Evolutionary conservation across 2,797 vertebrate genomes (phyloP).

Genomic region (Cuniculus paca): DNA sequence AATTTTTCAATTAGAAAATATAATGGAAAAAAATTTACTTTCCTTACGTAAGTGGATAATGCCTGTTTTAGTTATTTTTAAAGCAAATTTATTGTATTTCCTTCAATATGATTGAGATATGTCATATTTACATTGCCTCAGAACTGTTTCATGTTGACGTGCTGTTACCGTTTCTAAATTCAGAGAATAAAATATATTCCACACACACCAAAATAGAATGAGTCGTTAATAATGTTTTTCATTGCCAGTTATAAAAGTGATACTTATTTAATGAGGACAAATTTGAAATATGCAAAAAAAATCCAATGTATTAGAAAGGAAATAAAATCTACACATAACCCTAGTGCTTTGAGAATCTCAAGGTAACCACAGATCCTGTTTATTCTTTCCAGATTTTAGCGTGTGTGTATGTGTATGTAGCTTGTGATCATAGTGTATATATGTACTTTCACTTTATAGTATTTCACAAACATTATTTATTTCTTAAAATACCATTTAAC

Average conservation of each 20-base stretch:
- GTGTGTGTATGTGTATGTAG: not conserved
- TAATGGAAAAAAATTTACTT: not conserved
- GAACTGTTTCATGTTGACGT: not conserved
- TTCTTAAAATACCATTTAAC: slow-evolving; percentile 6
- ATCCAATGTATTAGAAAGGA: not conserved
- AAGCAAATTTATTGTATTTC: slow-evolving; percentile 31
- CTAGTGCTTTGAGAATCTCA: not conserved
- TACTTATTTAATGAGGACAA: not conserved
- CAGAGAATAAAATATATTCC: not conserved
- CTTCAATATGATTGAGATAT: not conserved
- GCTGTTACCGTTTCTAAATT: not conserved
- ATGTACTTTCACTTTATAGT: not conserved
- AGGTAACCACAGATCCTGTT: not conserved
- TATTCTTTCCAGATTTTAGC: not conserved
- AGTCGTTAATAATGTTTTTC: not conserved
- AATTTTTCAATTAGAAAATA: slow-evolving; percentile 56
- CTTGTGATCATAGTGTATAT: not conserved
- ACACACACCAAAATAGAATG: not conserved
- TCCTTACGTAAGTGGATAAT: not conserved
- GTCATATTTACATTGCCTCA: not conserved
- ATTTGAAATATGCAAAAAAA: slow-evolving; percentile 41
- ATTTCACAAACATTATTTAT: not conserved
- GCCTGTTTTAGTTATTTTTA: not conserved
- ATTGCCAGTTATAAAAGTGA: not conserved
- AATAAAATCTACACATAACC: slow-evolving; percentile 3